These are phyloP conservation scores for Danionella dracula DNA, from an alignment of 2,797 vertebrate species.

Conservation along the genomic window DNA sequence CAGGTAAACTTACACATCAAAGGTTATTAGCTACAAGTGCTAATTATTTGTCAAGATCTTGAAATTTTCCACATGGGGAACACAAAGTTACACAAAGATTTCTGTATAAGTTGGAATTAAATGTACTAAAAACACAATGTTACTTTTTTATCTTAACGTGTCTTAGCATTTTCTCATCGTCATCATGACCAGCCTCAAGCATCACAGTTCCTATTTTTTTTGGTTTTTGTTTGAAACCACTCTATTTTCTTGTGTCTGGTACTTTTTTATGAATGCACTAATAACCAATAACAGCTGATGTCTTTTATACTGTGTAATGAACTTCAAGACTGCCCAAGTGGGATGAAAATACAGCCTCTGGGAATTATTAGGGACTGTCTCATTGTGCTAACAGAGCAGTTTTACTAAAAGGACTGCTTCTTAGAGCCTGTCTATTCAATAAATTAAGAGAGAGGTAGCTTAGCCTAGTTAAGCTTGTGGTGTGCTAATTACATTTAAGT, in stretches of 20 bases:
- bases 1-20: too few species aligned
- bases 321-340: background rate
- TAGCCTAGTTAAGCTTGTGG: background rate
- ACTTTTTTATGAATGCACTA: too few species aligned
- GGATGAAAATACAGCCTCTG: background rate
- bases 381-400: conserved; percentile 15
- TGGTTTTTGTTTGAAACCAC: background rate
- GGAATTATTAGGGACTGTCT: conserved; percentile 23
- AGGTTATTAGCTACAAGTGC: too few species aligned
- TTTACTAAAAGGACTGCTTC: conserved; percentile 25
- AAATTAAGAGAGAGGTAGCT: background rate
- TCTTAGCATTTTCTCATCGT: background rate
- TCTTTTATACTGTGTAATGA: conserved; percentile 10
- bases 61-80: too few species aligned
- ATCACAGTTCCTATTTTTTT: background rate
- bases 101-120: too few species aligned
- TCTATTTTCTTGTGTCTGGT: too few species aligned
- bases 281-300: conserved; percentile 2
- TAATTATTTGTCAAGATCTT: too few species aligned
- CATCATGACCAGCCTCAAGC: background rate
- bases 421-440: conserved; percentile 13
- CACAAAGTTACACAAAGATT: too few species aligned
- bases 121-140: too few species aligned
- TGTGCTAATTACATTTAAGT: background rate
- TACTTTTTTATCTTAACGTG: too few species aligned